These are phyloP conservation scores for Nemotelus nigrinus DNA, from an alignment of 2,888 invertebrate species.

Conservation along the genomic window DNA sequence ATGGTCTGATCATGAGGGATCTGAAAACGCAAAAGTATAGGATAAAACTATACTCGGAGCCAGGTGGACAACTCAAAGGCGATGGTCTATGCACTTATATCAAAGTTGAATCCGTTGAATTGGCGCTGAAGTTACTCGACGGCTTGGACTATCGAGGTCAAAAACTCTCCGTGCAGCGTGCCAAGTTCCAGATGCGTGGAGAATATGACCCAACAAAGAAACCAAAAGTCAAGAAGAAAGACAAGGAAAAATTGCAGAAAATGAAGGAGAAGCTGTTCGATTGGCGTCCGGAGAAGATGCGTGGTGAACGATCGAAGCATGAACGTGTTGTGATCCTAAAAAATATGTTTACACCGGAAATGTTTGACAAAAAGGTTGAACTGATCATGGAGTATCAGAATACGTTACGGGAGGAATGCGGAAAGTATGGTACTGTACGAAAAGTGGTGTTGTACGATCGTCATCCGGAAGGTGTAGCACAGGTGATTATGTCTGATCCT, in stretches of 20 bases:
- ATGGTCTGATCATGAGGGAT: conserved; percentile 93
- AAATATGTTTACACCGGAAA: conserved; percentile 88
- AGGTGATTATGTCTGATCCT: conserved; percentile 88
- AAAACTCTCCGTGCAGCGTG: conserved; percentile 87
- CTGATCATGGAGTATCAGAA: conserved; percentile 91
- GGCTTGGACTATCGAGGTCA: conserved; percentile 83
- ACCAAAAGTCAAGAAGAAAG: conserved; percentile 89
- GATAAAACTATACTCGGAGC: conserved; percentile 89
- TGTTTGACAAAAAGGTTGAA: conserved; percentile 90
- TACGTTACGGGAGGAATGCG: conserved; percentile 87
- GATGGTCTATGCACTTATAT: conserved; percentile 97
- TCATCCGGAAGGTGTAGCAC: conserved; percentile 94
- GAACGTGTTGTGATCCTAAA: conserved; percentile 93
- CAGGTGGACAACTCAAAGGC: conserved; percentile 87
- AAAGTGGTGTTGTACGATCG: conserved; percentile 92
- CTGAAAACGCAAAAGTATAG: conserved; percentile 82
- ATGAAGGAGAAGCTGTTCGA: conserved; percentile 95
- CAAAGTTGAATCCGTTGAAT: conserved; percentile 90
- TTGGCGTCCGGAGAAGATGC: conserved; percentile 94
- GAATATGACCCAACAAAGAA: conserved; percentile 91
- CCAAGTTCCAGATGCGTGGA: conserved; percentile 94
- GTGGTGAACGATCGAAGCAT: conserved; percentile 85
- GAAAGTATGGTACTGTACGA: conserved; percentile 90
- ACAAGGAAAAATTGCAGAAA: conserved; percentile 90
- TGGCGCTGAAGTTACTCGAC: conserved; percentile 92